Evolutionary conservation across 2,113 vertebrate genomes (phyloP).

Genomic region (Glaucomys volans): DNA sequence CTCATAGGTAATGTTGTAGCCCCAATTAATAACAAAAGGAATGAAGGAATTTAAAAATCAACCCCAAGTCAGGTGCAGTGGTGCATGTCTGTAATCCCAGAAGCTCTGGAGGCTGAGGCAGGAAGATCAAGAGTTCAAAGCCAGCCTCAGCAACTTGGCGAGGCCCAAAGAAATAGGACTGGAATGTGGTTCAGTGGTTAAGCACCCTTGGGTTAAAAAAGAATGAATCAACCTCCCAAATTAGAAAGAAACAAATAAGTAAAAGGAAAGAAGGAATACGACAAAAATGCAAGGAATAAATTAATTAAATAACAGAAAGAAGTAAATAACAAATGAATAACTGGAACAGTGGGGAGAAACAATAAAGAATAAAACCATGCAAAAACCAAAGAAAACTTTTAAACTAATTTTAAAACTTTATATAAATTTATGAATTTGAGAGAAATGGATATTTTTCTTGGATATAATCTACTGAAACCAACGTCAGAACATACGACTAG

Average conservation of each 20-base stretch:
- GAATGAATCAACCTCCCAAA: neutral
- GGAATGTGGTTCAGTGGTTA: no score
- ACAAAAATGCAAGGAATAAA: neutral
- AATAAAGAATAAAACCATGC: neutral
- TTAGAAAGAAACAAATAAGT: neutral
- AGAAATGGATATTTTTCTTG: neutral
- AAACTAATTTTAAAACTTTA: neutral
- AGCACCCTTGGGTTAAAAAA: no score
- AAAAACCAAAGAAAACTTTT: neutral
- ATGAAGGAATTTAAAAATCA: neutral
- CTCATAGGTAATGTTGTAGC: neutral
- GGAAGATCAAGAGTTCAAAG: no score
- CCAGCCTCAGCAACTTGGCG: no score
- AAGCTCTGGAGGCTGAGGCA: no score
- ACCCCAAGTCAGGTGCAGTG: no score
- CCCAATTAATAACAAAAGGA: neutral
- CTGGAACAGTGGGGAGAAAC: neutral
- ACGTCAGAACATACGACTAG: neutral
- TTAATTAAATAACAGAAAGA: neutral
- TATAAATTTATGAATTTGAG: neutral
- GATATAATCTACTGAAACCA: constrained; percentile 1
- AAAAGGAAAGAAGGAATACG: constrained; percentile 14
- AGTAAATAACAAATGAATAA: neutral
- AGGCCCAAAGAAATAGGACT: no score
- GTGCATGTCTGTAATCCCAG: no score